Evolutionary conservation across 1,140 invertebrate genomes (phyloP).

Genomic region (Zaprionus camerounensis): DNA sequence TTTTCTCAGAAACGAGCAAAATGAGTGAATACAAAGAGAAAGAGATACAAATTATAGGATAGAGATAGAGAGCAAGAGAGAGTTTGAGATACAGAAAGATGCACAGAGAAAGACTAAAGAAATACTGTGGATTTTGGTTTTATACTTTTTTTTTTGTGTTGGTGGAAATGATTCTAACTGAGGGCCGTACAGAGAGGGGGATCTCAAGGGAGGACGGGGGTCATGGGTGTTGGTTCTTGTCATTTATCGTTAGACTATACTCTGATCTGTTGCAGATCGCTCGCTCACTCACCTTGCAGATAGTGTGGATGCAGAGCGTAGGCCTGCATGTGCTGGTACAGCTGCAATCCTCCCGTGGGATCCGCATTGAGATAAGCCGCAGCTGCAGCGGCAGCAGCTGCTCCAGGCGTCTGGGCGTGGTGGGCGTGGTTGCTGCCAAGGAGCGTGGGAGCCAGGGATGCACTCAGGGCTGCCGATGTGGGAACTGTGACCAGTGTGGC

Average conservation of each 20-base stretch:
- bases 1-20: slow-evolving; percentile 47
- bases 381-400: slow-evolving; percentile 59
- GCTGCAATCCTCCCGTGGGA: slow-evolving; percentile 86
- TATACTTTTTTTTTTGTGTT: slow-evolving; percentile 23
- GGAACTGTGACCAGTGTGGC: slow-evolving; percentile 57
- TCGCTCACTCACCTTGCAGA: slow-evolving; percentile 85
- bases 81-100: slow-evolving; percentile 11
- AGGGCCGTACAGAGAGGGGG: neutral
- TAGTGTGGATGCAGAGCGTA: slow-evolving; percentile 90
- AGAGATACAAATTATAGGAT: slow-evolving; percentile 18
- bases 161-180: slow-evolving; percentile 39
- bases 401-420: slow-evolving; percentile 54
- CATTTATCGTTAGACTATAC: neutral
- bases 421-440: slow-evolving; percentile 52
- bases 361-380: slow-evolving; percentile 61
- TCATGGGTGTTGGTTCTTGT: neutral
- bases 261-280: neutral
- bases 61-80: slow-evolving; percentile 1
- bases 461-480: slow-evolving; percentile 50
- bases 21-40: slow-evolving; percentile 51
- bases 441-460: slow-evolving; percentile 51
- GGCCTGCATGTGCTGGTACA: slow-evolving; percentile 91
- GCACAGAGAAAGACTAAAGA: slow-evolving; percentile 19
- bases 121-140: slow-evolving; percentile 25
- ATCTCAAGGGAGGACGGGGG: neutral